Evolutionary conservation across 2,113 vertebrate species (phyloP).

Genomic region (Coreoperca whiteheadi): DNA sequence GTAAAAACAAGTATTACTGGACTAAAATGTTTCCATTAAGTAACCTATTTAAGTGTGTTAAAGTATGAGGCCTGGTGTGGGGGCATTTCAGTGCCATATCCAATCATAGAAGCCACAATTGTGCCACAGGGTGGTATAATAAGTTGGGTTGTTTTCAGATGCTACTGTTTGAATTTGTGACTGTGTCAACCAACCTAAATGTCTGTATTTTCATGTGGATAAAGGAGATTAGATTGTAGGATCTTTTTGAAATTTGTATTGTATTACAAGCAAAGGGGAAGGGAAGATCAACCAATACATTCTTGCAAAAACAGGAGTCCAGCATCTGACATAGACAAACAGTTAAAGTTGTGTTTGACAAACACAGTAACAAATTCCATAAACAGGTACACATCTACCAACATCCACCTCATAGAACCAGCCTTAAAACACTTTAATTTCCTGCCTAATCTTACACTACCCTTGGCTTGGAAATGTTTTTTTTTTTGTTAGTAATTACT

Average conservation of each 20-base stretch:
- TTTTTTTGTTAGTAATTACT: slow-evolving; percentile 21
- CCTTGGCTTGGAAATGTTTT: neutral
- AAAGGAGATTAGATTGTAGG: neutral
- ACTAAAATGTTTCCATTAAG: neutral
- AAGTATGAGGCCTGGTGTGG: neutral
- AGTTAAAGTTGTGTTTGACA: neutral
- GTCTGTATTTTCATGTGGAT: neutral
- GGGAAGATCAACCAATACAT: neutral
- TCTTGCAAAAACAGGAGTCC: neutral
- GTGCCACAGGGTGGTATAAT: too few species aligned
- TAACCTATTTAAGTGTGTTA: neutral
- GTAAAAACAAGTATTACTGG: neutral
- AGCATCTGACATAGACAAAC: neutral
- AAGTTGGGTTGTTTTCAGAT: neutral
- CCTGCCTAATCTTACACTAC: slow-evolving; percentile 5
- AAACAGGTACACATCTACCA: neutral
- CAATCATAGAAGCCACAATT: neutral
- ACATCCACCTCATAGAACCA: neutral
- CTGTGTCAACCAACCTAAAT: neutral
- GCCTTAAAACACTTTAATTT: slow-evolving; percentile 14
- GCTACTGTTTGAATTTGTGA: neutral
- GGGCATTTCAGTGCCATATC: neutral
- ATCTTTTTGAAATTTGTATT: neutral
- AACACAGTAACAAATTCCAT: neutral
- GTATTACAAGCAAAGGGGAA: neutral